A percentile compares a stretch with the other conserved stretches of the same genome.
Conservation (phyloP, 2,888 invertebrate species). For the Hydroisotoma schaefferi region DNA sequence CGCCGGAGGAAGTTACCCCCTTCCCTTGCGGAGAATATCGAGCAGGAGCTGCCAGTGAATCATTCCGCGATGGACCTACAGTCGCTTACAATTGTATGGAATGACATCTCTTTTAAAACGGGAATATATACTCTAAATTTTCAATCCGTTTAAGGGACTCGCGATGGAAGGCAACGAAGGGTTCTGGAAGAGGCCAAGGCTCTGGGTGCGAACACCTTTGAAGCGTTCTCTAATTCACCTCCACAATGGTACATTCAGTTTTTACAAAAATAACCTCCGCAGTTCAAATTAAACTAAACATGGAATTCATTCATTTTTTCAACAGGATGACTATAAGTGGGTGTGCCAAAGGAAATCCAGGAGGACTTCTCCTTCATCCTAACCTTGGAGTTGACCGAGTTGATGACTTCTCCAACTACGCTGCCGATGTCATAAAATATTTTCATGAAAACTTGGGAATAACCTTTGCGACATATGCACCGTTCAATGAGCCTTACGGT, state of each 20-base stretch:
- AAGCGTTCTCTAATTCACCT: conserved; percentile 46
- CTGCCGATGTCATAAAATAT: conserved; percentile 42
- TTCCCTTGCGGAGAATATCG: conserved; percentile 37
- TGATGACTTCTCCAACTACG: conserved; percentile 39
- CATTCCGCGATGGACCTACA: conserved; percentile 37
- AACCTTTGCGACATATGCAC: conserved; percentile 40
- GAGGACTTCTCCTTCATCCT: conserved; percentile 18
- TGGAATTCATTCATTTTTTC: background rate
- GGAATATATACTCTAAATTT: background rate
- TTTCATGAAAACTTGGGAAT: conserved; percentile 34
- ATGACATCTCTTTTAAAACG: background rate
- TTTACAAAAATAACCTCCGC: background rate
- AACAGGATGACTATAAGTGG: conserved; percentile 45
- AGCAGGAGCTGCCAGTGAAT: conserved; percentile 39
- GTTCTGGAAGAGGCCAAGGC: conserved; percentile 29
- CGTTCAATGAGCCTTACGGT: conserved; percentile 46
- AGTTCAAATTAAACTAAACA: background rate
- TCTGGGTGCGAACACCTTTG: conserved; percentile 39
- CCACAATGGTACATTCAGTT: conserved; percentile 43
- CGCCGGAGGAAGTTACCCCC: conserved; percentile 19
- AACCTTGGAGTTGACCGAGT: conserved; percentile 37
- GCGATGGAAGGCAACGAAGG: conserved; percentile 37
- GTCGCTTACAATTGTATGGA: conserved; percentile 32
- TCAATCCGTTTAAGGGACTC: conserved; percentile 27
- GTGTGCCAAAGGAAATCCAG: conserved; percentile 36